Percentiles rank a stretch among this genome's conserved stretches.
Conservation (phyloP, 2,888 invertebrate species). For the Balanococcus diminutus region DNA sequence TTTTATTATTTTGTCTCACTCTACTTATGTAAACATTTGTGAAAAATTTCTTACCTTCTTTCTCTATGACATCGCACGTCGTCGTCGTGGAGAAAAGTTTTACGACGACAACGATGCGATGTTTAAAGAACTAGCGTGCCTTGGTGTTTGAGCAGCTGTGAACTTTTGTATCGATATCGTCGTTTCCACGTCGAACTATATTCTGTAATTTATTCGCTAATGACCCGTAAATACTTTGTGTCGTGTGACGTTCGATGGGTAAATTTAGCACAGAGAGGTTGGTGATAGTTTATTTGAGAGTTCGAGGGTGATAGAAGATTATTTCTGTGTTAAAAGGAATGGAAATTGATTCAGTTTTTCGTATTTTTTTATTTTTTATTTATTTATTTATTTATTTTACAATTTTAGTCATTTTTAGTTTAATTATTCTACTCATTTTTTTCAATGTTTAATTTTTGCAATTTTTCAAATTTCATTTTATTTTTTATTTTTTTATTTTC, state of each 20-base stretch:
- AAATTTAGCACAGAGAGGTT: too few relatives aligned
- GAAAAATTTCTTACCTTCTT: neutral
- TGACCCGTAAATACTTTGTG: constrained; percentile 5
- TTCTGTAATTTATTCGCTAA: constrained; percentile 27
- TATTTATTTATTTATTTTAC: too few relatives aligned
- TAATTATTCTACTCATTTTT: too few relatives aligned
- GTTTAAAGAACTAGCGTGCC: neutral
- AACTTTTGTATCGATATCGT: constrained; percentile 22
- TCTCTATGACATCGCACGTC: neutral
- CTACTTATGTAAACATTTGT: neutral
- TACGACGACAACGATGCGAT: neutral
- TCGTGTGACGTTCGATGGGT: constrained; percentile 14
- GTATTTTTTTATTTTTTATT: too few relatives aligned
- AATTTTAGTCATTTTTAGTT: too few relatives aligned
- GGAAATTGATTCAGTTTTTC: too few relatives aligned
- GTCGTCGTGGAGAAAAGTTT: neutral
- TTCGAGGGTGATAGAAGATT: neutral
- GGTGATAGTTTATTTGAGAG: too few relatives aligned
- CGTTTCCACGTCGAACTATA: constrained; percentile 2
- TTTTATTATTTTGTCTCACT: too few relatives aligned
- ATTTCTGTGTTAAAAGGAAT: too few relatives aligned
- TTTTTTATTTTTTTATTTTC: too few relatives aligned
- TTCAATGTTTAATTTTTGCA: too few relatives aligned
- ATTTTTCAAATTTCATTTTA: too few relatives aligned
- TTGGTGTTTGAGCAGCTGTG: constrained; percentile 18